phyloP scores from a whole-genome alignment of 2,113 vertebrate genomes.

The Excalfactoria chinensis region DNA sequence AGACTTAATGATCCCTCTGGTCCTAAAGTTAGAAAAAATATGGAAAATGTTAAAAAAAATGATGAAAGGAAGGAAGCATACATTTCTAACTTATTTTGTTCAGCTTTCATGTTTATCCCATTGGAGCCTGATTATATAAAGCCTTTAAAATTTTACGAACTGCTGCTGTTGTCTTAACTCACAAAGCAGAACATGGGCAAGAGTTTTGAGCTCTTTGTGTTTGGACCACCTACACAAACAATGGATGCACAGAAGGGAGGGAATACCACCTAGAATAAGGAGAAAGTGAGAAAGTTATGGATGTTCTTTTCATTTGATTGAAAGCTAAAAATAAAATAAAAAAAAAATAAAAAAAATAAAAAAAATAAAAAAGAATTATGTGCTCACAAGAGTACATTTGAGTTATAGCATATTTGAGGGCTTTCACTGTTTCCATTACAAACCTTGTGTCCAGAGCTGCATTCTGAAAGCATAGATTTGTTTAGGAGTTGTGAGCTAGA shows the following conservation, averaged over 20 bases:
- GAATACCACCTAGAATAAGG: neutral
- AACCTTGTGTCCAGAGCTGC: neutral
- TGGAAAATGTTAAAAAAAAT: neutral
- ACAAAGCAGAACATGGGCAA: neutral
- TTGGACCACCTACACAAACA: neutral
- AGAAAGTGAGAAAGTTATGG: neutral
- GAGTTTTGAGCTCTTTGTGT: neutral
- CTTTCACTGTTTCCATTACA: neutral
- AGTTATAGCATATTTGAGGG: neutral
- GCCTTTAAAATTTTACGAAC: neutral
- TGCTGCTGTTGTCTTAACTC: neutral
- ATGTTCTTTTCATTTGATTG: neutral
- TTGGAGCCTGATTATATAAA: neutral
- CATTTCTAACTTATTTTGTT: neutral
- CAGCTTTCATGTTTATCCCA: neutral
- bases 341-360: no score
- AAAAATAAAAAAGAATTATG: neutral
- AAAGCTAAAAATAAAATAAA: no score
- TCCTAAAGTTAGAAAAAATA: neutral
- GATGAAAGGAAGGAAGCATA: neutral
- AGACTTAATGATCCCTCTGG: neutral
- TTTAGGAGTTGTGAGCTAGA: neutral
- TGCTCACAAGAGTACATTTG: rapidly evolving
- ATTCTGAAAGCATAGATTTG: neutral
- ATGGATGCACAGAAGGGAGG: neutral